These are phyloP conservation scores for Napeogenes sylphis DNA, from an alignment of 2,888 invertebrate genomes.

Conservation along the genomic window DNA sequence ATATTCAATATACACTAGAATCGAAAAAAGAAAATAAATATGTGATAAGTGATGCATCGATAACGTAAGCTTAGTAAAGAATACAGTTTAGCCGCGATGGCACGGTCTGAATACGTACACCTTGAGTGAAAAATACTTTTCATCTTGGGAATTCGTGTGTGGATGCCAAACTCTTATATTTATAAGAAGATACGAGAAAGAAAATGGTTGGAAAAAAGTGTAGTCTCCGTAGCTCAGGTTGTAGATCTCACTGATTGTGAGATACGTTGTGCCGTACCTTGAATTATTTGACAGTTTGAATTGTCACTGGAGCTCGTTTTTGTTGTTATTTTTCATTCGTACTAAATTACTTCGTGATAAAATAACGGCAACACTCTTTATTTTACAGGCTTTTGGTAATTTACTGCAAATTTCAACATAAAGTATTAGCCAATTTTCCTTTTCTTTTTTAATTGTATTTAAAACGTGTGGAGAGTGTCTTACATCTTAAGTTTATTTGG, in stretches of 20 bases:
- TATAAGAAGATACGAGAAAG: conserved; percentile 69
- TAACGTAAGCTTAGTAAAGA: conserved; percentile 50
- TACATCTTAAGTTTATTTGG: conserved; percentile 34
- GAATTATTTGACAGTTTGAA: conserved; percentile 73
- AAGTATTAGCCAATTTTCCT: too few species aligned
- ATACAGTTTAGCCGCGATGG: conserved; percentile 43
- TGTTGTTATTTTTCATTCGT: conserved; percentile 53
- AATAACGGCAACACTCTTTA: conserved; percentile 15
- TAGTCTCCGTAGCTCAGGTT: conserved; percentile 50
- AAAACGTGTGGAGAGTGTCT: too few species aligned
- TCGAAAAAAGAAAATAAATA: conserved; percentile 31
- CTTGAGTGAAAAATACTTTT: conserved; percentile 70
- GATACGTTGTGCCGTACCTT: conserved; percentile 64
- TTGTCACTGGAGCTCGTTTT: conserved; percentile 57
- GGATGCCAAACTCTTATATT: conserved; percentile 72
- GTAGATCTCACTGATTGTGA: conserved; percentile 73
- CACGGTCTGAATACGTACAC: conserved; percentile 40
- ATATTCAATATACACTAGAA: conserved; percentile 8
- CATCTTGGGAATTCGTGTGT: conserved; percentile 71
- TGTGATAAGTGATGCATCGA: conserved; percentile 46
- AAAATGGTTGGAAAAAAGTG: conserved; percentile 66
- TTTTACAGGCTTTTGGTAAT: conserved; percentile 6
- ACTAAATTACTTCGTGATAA: conserved; percentile 11
- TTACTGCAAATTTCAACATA: too few species aligned
- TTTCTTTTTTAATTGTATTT: too few species aligned